Percentiles rank a stretch among this genome's conserved stretches.
Conservation (phyloP, 2,113 vertebrate species). For the Poecile atricapillus region DNA sequence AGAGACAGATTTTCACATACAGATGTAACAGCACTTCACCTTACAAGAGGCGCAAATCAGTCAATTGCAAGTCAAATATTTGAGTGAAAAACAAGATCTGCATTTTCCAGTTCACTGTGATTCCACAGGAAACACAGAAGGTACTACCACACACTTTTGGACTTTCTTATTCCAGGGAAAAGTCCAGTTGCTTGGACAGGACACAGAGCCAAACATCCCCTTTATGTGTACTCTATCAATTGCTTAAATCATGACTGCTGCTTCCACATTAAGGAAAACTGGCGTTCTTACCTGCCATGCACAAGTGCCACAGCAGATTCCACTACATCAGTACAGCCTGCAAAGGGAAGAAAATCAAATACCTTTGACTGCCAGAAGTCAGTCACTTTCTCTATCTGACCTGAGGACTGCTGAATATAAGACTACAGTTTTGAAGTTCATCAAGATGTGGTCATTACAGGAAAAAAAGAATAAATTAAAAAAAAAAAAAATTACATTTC, state of each 20-base stretch:
- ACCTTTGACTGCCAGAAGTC: neutral
- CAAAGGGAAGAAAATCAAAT: neutral
- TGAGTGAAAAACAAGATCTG: neutral
- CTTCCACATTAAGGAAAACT: neutral
- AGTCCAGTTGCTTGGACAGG: neutral
- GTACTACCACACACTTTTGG: neutral
- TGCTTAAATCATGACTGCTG: neutral
- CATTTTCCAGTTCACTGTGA: neutral
- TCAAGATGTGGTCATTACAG: neutral
- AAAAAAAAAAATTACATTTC: neutral
- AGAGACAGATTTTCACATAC: neutral
- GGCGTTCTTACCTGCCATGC: neutral
- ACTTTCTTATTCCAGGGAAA: neutral
- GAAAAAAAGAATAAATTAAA: neutral
- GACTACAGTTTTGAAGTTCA: neutral
- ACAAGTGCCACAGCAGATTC: neutral
- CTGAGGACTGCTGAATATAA: neutral
- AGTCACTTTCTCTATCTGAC: neutral
- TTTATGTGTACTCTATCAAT: neutral
- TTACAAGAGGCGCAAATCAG: neutral
- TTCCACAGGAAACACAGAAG: neutral
- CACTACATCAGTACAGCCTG: neutral
- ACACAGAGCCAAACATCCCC: neutral
- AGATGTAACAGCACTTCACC: neutral
- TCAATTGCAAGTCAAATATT: neutral